Evolutionary conservation across 2,113 vertebrate species (phyloP), one percentile per base, ranked within the genome.

Genomic region (Hemiprocne comata): DNA sequence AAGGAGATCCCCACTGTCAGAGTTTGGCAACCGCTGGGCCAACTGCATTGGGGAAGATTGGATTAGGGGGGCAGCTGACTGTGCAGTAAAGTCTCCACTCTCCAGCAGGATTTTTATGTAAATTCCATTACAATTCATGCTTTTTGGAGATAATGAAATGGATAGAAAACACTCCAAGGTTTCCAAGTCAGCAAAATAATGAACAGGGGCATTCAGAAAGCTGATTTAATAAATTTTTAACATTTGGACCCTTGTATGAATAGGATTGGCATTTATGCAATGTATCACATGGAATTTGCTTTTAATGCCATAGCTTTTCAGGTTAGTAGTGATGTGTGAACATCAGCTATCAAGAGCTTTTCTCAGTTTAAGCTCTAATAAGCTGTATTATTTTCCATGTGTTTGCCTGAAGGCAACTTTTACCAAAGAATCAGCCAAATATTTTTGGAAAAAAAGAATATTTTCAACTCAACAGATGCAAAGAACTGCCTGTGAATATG

Each of bases 21-120:
- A 98, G 97, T 98, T 98, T 98, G 97, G 97, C 97, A 98, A 98
- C 97, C 93, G 79, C 98, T 96, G 36, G 95, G 95, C 98, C 98
- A 97, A 97, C 97, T 94, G 96, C 97, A 97, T 97, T 96, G 98
- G 98, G 95, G 95, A 98, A 98, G 98, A 99, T 98, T 99, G 99
- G 98, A 99, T 99, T 99, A 99, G 97, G 87, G 97, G 97, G 97
- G 96, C 96, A 97, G 97, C 98, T 98, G 96, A 98, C 98, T 97
- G 97, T 97, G 98, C 98, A 98, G 96, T 95, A 94, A 98, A 98
- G 98, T 98, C 98, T 94, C 73, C 92, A 94, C 97, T 98, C 97
- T 97, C 96, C 94, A 97, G 98, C 96, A 97, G 97, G 97, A 98
- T 98, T 99, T 98, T 98, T 98, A 99, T 99, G 99, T 98, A 99